Conservation (phyloP, 2,888 invertebrate species). For the Drosophila paramelanica region DNA sequence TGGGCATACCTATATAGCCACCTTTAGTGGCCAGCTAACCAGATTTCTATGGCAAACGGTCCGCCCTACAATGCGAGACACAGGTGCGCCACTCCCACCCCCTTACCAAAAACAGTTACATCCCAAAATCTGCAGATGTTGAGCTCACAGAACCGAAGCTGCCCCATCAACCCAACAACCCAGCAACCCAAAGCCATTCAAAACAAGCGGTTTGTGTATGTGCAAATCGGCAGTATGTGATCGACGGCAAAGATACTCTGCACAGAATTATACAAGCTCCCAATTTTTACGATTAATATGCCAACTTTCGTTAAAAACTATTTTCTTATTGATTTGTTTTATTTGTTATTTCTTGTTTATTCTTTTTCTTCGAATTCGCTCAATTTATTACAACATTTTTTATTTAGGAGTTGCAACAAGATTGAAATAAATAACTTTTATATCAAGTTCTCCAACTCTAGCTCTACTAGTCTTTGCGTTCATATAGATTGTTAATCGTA, state of each 20-base stretch:
- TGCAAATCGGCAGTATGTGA: neutral
- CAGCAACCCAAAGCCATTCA: conserved; percentile 27
- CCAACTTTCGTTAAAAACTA: neutral
- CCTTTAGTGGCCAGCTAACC: conserved; percentile 21
- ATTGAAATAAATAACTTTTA: too few species aligned
- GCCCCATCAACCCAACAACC: conserved; percentile 45
- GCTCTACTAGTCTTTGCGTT: neutral
- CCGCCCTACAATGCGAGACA: conserved; percentile 26
- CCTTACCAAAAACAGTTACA: conserved; percentile 41
- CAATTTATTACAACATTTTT: too few species aligned
- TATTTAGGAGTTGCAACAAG: too few species aligned
- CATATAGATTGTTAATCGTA: neutral
- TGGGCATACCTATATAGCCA: neutral
- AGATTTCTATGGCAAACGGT: conserved; percentile 21
- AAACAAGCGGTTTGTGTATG: neutral
- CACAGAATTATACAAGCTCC: neutral
- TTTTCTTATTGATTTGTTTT: neutral
- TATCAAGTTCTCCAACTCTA: neutral
- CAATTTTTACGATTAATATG: too few species aligned
- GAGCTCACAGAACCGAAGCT: conserved; percentile 1
- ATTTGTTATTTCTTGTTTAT: neutral
- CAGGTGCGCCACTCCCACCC: neutral
- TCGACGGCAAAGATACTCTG: neutral
- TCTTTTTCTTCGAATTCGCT: too few species aligned
- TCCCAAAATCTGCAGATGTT: conserved; percentile 19